Base-by-base conservation (phyloP, 2,797 vertebrate species). In the Propithecus deckenii region DNA sequence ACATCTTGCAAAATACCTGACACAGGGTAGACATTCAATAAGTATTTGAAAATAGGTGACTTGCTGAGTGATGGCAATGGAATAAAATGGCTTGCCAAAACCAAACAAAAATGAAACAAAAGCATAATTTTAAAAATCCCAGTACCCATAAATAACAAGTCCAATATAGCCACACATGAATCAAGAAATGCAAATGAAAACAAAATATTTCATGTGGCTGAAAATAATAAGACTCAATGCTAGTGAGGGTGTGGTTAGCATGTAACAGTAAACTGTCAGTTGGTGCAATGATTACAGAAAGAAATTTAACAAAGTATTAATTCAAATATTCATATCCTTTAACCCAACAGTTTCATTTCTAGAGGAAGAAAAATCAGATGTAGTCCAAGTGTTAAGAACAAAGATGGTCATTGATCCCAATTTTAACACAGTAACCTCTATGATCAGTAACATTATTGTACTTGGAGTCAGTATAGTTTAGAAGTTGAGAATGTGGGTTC, bases 1-100 rank as follows among this genome's bases (percentile, higher is more conserved):
- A 71, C 11, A 74, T 80, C 76, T 96, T 88, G 59, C 25, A 92
- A 86, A 88, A 90, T 89, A 92, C 63, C 71, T 81, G 90, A 86
- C 35, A 67, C 20, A 14, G 87, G 55, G 23, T 61, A 92, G 63
- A 67, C 28, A 17, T 50, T 89, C 52, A 95, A 28, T 95, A 69
- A 43, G 18, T 55, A 48, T 92, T 87, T 74, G 55, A 78, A 96
- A 90, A 85, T 81, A 96, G 95, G 88, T 38, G 59, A 90, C 23
- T 86, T 38, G 6, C 86, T 32, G 38, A 69, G 30, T 95, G 76
- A 90, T 72, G 38, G 23, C 25, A 2, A 3, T 79, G 35, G 41
- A 78, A 94, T 72, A 79, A 89, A 93, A 61, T 46, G 43, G 46
- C 35, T 72, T 52, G 71, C 28, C 4, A 20, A 85, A 61, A 63